Evolutionary conservation across 2,113 vertebrate species (phyloP).

Genomic region (Mustela nigripes): DNA sequence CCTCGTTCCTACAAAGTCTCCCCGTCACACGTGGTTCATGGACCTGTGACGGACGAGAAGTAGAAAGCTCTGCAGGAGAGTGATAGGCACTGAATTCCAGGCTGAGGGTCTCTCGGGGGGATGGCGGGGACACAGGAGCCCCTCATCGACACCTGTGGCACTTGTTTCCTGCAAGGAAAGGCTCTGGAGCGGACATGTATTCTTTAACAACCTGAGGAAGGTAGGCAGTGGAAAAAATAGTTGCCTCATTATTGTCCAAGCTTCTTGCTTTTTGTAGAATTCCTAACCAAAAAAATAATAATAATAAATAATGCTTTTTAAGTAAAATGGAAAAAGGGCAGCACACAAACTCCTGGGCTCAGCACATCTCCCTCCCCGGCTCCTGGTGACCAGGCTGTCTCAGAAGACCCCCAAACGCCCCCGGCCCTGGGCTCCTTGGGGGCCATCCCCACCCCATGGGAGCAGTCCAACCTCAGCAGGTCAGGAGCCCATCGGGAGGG

Average conservation of each 20-base stretch:
- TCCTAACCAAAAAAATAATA: not conserved
- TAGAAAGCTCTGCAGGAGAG: rapidly evolving
- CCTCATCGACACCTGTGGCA: not conserved
- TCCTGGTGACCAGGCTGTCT: not conserved
- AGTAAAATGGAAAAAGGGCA: not conserved
- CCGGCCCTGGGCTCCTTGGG: not conserved
- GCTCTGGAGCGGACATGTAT: not conserved
- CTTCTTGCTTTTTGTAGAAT: not conserved
- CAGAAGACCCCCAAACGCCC: not conserved
- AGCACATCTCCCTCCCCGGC: rapidly evolving
- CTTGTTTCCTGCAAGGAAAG: not conserved
- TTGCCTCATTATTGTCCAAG: not conserved
- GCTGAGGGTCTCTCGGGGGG: too few species aligned
- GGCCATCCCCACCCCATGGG: not conserved
- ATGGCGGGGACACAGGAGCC: rapidly evolving
- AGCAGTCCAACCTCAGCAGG: not conserved
- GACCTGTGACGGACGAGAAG: not conserved
- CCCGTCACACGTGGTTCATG: rapidly evolving
- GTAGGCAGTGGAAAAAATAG: rapidly evolving
- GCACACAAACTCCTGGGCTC: not conserved
- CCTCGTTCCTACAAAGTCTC: rapidly evolving
- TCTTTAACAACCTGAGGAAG: not conserved
- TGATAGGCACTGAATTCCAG: rapidly evolving
- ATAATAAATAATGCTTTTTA: not conserved
- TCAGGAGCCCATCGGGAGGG: rapidly evolving